Conservation (phyloP, 2,888 invertebrate genomes). For the Pristionchus mayeri region DNA sequence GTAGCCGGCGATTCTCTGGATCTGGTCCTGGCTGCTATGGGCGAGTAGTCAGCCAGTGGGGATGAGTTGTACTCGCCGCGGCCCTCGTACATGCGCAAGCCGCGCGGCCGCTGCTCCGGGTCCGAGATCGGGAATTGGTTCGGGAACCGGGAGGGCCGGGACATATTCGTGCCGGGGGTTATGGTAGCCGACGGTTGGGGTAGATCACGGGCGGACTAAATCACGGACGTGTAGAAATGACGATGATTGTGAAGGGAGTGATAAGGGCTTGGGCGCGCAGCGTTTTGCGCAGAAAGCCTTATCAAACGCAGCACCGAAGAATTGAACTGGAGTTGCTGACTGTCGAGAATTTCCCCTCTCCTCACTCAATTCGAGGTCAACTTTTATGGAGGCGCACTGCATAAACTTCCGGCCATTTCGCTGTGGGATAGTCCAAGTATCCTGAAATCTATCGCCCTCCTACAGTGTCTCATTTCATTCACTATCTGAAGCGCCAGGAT, state of each 20-base stretch:
- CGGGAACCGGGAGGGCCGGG: conserved; percentile 20
- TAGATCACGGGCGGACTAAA: background rate
- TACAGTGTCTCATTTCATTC: too few species aligned
- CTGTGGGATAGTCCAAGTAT: background rate
- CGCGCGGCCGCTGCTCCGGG: background rate
- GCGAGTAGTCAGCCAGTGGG: background rate
- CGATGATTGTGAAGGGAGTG: background rate
- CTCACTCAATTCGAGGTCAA: conserved; percentile 32
- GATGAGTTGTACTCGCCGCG: conserved; percentile 17
- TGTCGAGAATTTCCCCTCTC: background rate
- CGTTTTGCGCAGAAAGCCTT: background rate
- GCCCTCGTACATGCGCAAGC: background rate
- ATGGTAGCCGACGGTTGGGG: background rate
- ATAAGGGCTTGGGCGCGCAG: background rate
- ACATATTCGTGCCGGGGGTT: background rate
- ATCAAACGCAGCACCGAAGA: background rate
- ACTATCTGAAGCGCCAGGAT: too few species aligned
- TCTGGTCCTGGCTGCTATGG: background rate
- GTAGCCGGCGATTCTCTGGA: background rate
- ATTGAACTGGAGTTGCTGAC: background rate
- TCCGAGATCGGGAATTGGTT: conserved; percentile 9
- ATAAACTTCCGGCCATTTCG: background rate
- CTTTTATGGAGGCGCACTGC: background rate
- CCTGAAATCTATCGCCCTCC: background rate
- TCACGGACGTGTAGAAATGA: background rate